These are phyloP conservation scores for Lithobates pipiens DNA, from an alignment of 2,797 vertebrate species.

Conservation along the genomic window DNA sequence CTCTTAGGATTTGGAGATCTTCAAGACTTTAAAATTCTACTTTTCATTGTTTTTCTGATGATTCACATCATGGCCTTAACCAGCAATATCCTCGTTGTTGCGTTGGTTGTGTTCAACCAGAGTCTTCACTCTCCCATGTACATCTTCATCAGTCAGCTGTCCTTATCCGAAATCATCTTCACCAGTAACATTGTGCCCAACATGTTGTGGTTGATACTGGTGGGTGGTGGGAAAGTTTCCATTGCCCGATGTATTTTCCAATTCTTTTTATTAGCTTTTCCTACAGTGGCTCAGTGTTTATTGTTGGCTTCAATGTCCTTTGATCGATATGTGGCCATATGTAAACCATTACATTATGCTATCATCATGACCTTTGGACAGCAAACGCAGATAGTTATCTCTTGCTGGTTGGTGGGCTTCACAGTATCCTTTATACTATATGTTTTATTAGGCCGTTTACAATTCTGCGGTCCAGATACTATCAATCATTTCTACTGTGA, in stretches of 20 bases:
- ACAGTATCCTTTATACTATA: background rate
- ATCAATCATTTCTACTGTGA: conserved; percentile 27
- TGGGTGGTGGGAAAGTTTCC: conserved; percentile 9
- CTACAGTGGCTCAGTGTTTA: conserved; percentile 22
- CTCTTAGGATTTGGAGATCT: conserved; percentile 30
- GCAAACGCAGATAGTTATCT: background rate
- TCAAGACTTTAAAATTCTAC: background rate
- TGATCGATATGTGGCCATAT: conserved; percentile 41
- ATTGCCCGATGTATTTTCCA: conserved; percentile 9
- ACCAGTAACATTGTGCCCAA: conserved; percentile 26
- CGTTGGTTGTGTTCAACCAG: background rate
- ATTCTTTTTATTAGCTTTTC: conserved; percentile 6
- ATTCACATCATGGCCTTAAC: conserved; percentile 17
- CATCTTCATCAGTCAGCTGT: conserved; percentile 41
- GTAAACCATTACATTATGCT: conserved; percentile 28
- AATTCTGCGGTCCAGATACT: background rate
- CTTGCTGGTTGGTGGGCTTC: conserved; percentile 15
- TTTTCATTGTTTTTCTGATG: background rate
- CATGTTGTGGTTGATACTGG: conserved; percentile 21
- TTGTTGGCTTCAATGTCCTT: conserved; percentile 40
- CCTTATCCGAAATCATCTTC: conserved; percentile 31
- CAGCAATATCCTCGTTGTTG: conserved; percentile 28
- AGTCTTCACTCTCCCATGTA: conserved; percentile 36
- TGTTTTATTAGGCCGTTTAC: background rate
- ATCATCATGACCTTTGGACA: conserved; percentile 12